Evolutionary conservation across 2,888 invertebrate genomes (phyloP), one percentile per base, ranked within the genome.

Genomic region (Brachyopa scutellaris): DNA sequence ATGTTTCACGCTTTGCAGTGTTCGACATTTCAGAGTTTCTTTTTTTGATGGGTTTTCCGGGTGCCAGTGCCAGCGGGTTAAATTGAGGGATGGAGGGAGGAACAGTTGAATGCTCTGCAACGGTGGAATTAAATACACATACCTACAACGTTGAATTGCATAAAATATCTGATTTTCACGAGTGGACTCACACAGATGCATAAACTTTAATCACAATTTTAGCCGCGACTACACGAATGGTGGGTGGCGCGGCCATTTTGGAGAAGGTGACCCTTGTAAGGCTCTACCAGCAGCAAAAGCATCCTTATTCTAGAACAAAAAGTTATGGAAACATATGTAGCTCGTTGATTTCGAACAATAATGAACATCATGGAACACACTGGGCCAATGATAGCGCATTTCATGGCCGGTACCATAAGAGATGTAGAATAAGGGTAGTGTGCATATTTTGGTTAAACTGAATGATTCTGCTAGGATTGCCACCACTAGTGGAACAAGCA

Each of bases 301-400:
- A 47, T 62, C 47, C 9, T 66, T 23, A 17, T 47, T 64, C 38
- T 42, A 26, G 4, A 2, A 17, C 42, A 49, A 57, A 51, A 66
- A 78, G 47, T 51, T 78, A 61, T 79, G 59, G 53, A 79, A 73
- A 73, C 73, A 79, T 79, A 53, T 79, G 73, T 73, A 73, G 57
- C 47, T 53, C 73, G 67, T 67, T 72, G 72, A 79, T 66, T 61
- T 15, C 36, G 55, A 73, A 79, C 73, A 73, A 73, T 73, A 79
- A 73, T 67, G 73, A 79, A 73, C 61, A 73, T 47, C 73, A 49
- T 23, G 42, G 33, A 61, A 36, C 62, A 31, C 36, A 19, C 13
- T 26, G 29, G 21, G 15, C 61, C 42, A 40, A 47, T 47, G 38
- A 57, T 55, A 26, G 70, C 19, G 40, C 38, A 70, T 47, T 77